Percentiles rank a stretch among this genome's conserved stretches.
These are phyloP conservation scores for Morinoia aosen DNA, from an alignment of 2,888 invertebrate species.

Conservation along the genomic window DNA sequence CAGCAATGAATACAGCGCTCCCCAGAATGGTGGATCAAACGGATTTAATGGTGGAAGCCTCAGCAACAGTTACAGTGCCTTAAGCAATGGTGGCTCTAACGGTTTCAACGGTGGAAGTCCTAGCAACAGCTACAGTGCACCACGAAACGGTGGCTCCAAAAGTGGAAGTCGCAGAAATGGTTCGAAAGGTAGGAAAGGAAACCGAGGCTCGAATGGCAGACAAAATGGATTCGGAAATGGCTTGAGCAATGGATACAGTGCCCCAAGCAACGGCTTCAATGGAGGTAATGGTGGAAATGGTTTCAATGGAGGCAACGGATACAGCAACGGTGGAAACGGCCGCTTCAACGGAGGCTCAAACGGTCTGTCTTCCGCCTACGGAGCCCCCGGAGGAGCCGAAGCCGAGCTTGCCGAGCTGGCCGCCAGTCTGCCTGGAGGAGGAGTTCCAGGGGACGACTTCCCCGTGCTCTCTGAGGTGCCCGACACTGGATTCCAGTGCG, in stretches of 20 bases:
- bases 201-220: neutral
- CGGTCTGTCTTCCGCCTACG: conserved; percentile 45
- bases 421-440: conserved; percentile 57
- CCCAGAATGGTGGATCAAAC: neutral
- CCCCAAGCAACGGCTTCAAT: conserved; percentile 39
- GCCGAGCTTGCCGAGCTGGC: conserved; percentile 41
- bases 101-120: conserved; percentile 18
- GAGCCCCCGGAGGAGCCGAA: conserved; percentile 37
- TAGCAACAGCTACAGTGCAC: conserved; percentile 20
- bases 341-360: conserved; percentile 52
- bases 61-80: conserved; percentile 53
- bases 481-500: conserved; percentile 57
- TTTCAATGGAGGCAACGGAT: conserved; percentile 49
- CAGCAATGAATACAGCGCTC: conserved; percentile 46
- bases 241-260: conserved; percentile 20
- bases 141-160: conserved; percentile 35
- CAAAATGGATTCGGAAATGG: neutral
- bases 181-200: neutral
- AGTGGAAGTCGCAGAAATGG: conserved; percentile 3
- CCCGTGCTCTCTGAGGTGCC: conserved; percentile 58
- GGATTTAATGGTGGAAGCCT: conserved; percentile 45
- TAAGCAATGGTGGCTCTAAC: conserved; percentile 19
- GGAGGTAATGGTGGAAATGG: conserved; percentile 39
- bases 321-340: neutral
- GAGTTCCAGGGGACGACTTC: conserved; percentile 58